phyloP scores from a whole-genome alignment of 2,113 vertebrate species.

The Chloropsis hardwickii region DNA sequence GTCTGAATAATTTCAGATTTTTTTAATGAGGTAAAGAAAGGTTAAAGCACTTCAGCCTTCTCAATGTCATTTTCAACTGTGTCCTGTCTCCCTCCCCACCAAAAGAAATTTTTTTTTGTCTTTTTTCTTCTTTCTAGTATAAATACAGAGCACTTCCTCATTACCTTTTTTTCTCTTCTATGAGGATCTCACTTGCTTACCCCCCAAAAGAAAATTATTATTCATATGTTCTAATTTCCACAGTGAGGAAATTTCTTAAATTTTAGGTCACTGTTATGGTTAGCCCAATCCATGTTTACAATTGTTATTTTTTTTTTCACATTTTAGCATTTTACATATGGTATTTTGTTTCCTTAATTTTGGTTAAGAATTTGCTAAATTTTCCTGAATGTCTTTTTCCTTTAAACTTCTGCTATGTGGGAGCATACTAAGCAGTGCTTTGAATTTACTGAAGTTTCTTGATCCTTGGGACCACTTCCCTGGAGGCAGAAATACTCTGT shows the following conservation, averaged over 20 bases:
- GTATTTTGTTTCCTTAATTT: not conserved
- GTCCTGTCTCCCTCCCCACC: not conserved
- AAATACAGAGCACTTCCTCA: not conserved
- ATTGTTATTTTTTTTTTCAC: not conserved
- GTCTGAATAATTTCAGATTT: not conserved
- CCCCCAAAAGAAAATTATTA: not conserved
- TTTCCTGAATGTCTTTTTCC: not conserved
- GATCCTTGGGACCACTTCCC: not conserved
- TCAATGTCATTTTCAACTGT: not conserved
- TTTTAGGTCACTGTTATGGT: not conserved
- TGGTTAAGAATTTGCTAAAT: not conserved
- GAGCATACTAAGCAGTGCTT: not conserved
- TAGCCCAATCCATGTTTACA: not conserved
- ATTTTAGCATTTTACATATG: not conserved
- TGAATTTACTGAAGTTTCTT: not conserved
- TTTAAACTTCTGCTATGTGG: not conserved
- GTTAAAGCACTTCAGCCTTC: not conserved
- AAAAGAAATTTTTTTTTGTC: not conserved
- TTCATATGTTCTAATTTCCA: not conserved
- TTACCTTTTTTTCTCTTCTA: not conserved
- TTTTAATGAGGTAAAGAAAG: not conserved
- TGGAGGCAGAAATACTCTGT: not conserved
- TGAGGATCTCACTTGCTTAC: not conserved
- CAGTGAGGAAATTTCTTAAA: not conserved
- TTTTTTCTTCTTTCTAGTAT: not conserved